Evolutionary conservation across 1,140 invertebrate genomes (phyloP).

Genomic region (Argopecten irradians): DNA sequence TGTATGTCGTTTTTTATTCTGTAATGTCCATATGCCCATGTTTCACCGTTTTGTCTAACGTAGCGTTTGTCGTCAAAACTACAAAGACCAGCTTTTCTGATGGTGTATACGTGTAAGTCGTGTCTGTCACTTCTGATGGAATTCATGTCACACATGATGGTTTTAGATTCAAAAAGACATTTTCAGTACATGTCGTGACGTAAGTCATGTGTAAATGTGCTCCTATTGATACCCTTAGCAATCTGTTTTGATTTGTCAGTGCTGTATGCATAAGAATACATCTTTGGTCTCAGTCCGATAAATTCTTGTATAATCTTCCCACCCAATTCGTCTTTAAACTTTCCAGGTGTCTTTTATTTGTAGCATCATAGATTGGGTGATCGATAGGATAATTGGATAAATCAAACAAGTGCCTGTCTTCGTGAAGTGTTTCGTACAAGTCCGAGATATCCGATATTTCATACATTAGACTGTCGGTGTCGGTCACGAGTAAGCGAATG

Average conservation of each 20-base stretch:
- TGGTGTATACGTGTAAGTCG: not conserved
- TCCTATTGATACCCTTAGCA: not conserved
- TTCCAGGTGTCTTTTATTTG: constrained; percentile 25
- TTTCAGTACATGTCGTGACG: not conserved
- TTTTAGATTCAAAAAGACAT: not conserved
- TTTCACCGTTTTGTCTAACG: not conserved
- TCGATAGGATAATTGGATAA: constrained; percentile 43
- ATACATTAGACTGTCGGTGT: constrained; percentile 42
- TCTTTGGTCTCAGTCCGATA: constrained; percentile 13
- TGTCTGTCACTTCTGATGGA: constrained; percentile 8
- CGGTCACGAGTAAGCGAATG: constrained; percentile 37
- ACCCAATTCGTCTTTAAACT: constrained; percentile 30
- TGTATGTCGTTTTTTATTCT: not conserved
- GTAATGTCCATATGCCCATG: not conserved
- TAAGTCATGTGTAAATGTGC: not conserved
- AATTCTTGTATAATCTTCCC: constrained; percentile 23
- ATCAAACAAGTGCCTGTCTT: constrained; percentile 24
- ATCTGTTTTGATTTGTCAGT: not conserved
- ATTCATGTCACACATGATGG: not conserved
- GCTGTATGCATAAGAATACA: not conserved
- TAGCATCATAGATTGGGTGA: constrained; percentile 25
- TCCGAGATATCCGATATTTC: constrained; percentile 27
- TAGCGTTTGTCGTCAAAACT: constrained; percentile 35
- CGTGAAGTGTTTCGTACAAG: constrained; percentile 24
- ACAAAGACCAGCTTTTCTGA: not conserved